Percentiles rank a stretch among this genome's conserved stretches.
Evolutionary conservation across 2,797 vertebrate genomes (phyloP).

Genomic region (Thunnus albacares): DNA sequence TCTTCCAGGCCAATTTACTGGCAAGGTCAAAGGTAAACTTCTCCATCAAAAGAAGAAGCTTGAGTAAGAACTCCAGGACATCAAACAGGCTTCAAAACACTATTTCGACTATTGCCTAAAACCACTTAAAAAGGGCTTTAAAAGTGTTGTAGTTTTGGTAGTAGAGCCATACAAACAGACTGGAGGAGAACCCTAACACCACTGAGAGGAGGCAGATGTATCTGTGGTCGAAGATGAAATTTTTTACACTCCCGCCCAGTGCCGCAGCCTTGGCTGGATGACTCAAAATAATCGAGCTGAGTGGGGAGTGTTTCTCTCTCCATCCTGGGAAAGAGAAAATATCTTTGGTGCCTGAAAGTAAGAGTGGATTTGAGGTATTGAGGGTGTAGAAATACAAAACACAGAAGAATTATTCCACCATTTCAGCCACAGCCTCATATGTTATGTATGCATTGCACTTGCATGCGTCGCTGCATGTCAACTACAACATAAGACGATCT

Average conservation of each 20-base stretch:
- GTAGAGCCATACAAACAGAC: conserved; percentile 5
- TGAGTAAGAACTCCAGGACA: not conserved
- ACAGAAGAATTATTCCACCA: conserved; percentile 28
- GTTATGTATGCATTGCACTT: conserved; percentile 28
- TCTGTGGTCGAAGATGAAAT: conserved; percentile 65
- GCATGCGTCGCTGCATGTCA: conserved; percentile 24
- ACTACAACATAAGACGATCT: conserved; percentile 6
- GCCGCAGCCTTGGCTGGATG: conserved; percentile 70
- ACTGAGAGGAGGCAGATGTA: conserved; percentile 65
- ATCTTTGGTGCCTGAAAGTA: conserved; percentile 64
- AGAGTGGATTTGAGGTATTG: conserved; percentile 40
- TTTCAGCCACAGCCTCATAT: conserved; percentile 22
- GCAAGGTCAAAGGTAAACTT: conserved; percentile 59
- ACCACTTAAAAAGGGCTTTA: not conserved
- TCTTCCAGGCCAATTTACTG: conserved; percentile 43
- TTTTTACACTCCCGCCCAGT: conserved; percentile 70
- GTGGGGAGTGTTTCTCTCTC: conserved; percentile 51
- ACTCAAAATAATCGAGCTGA: conserved; percentile 73
- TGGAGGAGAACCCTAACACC: conserved; percentile 41
- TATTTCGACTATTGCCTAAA: not conserved
- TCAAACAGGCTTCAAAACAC: conserved; percentile 3
- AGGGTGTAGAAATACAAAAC: conserved; percentile 45
- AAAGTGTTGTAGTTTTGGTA: conserved; percentile 7
- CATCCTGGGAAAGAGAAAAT: conserved; percentile 53
- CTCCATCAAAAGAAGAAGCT: conserved; percentile 71